phyloP scores from a whole-genome alignment of 92 coral and sea anemone species.

The Porites rus region DNA sequence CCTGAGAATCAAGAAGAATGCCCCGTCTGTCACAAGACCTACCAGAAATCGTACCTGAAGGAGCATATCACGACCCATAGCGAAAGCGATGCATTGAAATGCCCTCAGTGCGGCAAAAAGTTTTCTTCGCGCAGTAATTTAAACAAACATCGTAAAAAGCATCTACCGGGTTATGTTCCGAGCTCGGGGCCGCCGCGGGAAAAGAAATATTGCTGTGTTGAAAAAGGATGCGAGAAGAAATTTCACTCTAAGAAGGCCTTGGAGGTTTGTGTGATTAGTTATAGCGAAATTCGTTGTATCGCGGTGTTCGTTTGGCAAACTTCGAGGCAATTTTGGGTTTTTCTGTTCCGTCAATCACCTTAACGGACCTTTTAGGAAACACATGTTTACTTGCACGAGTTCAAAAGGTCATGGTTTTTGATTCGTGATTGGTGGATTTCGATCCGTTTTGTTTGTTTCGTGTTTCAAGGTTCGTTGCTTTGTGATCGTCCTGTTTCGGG shows the following conservation, averaged over 20 bases:
- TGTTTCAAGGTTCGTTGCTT: too few species aligned
- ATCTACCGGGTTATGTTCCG: conserved; percentile 75
- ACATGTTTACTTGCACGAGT: too few species aligned
- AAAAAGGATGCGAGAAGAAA: conserved; percentile 68
- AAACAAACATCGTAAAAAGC: conserved; percentile 80
- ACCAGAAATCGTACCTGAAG: conserved; percentile 65
- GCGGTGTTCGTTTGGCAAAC: too few species aligned
- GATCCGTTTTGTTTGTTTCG: too few species aligned
- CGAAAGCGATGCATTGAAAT: conserved; percentile 66
- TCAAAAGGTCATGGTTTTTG: too few species aligned
- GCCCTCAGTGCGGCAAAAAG: conserved; percentile 74
- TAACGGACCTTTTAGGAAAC: too few species aligned
- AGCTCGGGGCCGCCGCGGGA: conserved; percentile 41
- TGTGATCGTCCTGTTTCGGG: too few species aligned
- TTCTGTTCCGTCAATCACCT: too few species aligned
- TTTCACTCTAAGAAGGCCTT: conserved; percentile 75
- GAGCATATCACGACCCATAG: conserved; percentile 75
- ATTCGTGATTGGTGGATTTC: too few species aligned
- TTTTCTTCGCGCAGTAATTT: conserved; percentile 89
- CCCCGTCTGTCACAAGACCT: conserved; percentile 76
- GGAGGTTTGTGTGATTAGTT: conserved; percentile 52
- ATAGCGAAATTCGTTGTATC: not conserved
- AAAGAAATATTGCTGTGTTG: conserved; percentile 68
- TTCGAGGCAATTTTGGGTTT: too few species aligned
- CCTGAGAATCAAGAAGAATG: conserved; percentile 47